Evolutionary conservation across 2,113 vertebrate genomes (phyloP), one percentile per base, ranked within the genome.

Genomic region (Melanostigma gelatinosum): DNA sequence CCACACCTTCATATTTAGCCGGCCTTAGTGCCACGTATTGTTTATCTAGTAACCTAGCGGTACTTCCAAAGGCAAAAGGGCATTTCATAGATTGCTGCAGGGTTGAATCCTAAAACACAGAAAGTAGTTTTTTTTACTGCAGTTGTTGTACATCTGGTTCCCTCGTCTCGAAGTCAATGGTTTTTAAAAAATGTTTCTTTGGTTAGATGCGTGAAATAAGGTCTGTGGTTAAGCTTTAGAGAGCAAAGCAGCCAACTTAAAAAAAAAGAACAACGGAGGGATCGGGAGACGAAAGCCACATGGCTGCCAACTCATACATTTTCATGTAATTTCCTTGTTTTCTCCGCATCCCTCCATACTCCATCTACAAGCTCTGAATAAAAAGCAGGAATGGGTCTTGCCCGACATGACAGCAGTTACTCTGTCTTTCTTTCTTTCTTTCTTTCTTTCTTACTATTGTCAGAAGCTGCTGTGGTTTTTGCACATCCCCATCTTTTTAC

Each of bases 401-500:
- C 20, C 13, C 55, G 29, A 88, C 71, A 62, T 71, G 79, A 87
- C 83, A 77, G 74, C 55, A 80, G 22, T 64, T 81, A 65, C 13
- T 57, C 13, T 57, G 0, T 50, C 24, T 57, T 8, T 57, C 55
- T 29, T 58, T 66, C n/a, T 65, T 48, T 72, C 44, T 34, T 1
- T 29, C 6, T 15, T 27, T 65, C 24, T 24, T 24, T 24, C 24
- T 24, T 24, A 24, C 24, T 67, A 16, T 72, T 85, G 27, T 79
- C 61, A 46, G 18, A 46, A 60, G 18, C 75, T 69, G 16, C 50
- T 71, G 16, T 38, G 3, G 20, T 52, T 61, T 86, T 55, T 67
- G 8, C 69, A 65, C 22, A 2, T 62, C 38, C 66, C 55, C 15
- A 12, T 54, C 34, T 79, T 71, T 79, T 66, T 42, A 55, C 22